Evolutionary conservation across 2,797 vertebrate genomes (phyloP), one percentile per base, ranked within the genome.

Genomic region (Agapornis canus): DNA sequence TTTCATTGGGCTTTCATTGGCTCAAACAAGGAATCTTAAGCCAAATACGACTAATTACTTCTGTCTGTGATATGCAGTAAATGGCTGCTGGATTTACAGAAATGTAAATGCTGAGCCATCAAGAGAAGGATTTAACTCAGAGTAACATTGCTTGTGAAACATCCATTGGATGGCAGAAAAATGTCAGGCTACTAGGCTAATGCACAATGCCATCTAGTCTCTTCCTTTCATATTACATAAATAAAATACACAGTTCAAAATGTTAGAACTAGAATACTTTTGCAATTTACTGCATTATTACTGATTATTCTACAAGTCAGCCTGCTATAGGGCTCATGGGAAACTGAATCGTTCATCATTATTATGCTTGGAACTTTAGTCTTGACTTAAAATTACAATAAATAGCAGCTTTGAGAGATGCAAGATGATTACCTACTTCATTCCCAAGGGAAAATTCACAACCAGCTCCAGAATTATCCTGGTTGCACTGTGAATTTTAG

Each of bases 381-480:
- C 80, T 79, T 94, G 49, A 82, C 68, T 81, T 91, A 81, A 91
- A 97, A 90, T 95, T 68, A 92, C 61, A 87, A 66, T 56, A 95
- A 93, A 82, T 42, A 79, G 51, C 32, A 89, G 65, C 52, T 94
- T 78, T 92, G 81, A 80, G 86, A 93, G 75, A 70, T 76, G 32
- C 60, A 87, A 82, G 47, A 66, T 56, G 59, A 92, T 83, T 91
- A 94, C 54, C n/a, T 78, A 81, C 40, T 91, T 78, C 39, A 51
- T 78, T 82, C 75, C 40, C 42, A 66, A 78, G 12, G 32, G 65
- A 85, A 94, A 94, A 75, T 23, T 23, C 54, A 91, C 68, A 81
- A 52, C 16, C 65, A 85, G 35, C 47, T 27, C 29, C 4, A 35
- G 63, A 82, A 82, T 69, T 70, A 80, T 21, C 29, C 45, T 56